A percentile compares a stretch with the other conserved stretches of the same genome.
phyloP scores from a whole-genome alignment of 2,888 invertebrate genomes.

The Melinaea marsaeus region DNA sequence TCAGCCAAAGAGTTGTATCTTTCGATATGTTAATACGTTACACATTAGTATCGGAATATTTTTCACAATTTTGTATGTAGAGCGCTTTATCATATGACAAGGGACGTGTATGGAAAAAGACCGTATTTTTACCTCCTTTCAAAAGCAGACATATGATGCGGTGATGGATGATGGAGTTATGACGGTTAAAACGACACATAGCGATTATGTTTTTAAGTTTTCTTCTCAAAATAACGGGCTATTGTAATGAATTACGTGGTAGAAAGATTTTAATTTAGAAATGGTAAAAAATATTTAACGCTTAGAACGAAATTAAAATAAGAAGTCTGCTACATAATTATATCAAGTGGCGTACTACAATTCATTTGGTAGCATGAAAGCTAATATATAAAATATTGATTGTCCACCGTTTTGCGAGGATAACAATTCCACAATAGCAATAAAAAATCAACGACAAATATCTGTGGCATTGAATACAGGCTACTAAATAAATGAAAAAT shows the following conservation, averaged over 20 bases:
- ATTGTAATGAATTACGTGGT: background rate
- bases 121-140: slow-evolving; percentile 34
- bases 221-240: slow-evolving; percentile 8
- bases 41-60: slow-evolving; percentile 23
- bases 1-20: slow-evolving; percentile 23
- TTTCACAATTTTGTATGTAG: slow-evolving; percentile 36
- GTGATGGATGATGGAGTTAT: slow-evolving; percentile 35
- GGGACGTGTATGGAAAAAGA: slow-evolving; percentile 37
- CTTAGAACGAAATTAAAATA: background rate
- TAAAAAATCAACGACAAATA: slow-evolving; percentile 71
- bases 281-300: background rate
- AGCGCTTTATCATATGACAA: slow-evolving; percentile 39
- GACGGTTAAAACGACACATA: slow-evolving; percentile 27
- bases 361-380: slow-evolving; percentile 11
- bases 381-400: slow-evolving; percentile 44
- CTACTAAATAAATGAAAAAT: slow-evolving; percentile 42
- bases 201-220: slow-evolving; percentile 27
- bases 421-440: slow-evolving; percentile 64
- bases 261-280: background rate
- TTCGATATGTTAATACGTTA: slow-evolving; percentile 8
- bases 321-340: background rate
- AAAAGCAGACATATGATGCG: slow-evolving; percentile 30
- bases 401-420: slow-evolving; percentile 55
- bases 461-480: slow-evolving; percentile 23
- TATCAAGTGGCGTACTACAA: slow-evolving; percentile 10